phyloP scores from a whole-genome alignment of 2,113 vertebrate genomes.

The Megalops atlanticus region DNA sequence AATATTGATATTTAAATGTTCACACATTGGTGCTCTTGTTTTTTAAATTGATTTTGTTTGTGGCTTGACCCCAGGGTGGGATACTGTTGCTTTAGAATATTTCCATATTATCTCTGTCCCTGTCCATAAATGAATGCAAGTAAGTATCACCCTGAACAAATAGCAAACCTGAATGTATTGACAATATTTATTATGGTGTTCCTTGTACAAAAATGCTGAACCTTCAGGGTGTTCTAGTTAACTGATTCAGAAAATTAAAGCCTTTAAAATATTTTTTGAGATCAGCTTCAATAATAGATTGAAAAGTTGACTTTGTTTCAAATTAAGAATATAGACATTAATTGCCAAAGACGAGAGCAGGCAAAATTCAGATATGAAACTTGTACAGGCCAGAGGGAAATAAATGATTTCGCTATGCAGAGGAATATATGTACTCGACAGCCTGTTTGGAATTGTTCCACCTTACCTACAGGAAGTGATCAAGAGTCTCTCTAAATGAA shows the following conservation, averaged over 20 bases:
- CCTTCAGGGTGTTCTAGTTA: conserved; percentile 59
- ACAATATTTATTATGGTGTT: conserved; percentile 27
- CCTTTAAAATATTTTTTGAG: conserved; percentile 39
- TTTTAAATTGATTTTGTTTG: neutral
- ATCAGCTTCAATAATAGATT: conserved; percentile 43
- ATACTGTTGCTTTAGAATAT: neutral
- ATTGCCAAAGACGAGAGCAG: conserved; percentile 42
- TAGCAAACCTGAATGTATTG: conserved; percentile 45
- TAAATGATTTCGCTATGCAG: neutral
- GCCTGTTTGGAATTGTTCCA: conserved; percentile 1
- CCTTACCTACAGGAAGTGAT: neutral
- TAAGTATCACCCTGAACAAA: conserved; percentile 8
- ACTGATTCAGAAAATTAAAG: conserved; percentile 75
- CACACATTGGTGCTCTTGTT: neutral
- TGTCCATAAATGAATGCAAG: neutral
- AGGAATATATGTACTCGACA: neutral
- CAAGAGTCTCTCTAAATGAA: conserved; percentile 1
- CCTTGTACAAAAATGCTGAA: conserved; percentile 48
- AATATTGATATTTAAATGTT: neutral
- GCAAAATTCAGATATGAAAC: conserved; percentile 3
- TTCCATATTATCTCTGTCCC: neutral
- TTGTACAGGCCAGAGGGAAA: too few species aligned
- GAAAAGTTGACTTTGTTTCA: conserved; percentile 49
- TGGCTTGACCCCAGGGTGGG: too few species aligned
- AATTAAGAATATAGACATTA: conserved; percentile 39